Evolutionary conservation across 1,140 invertebrate genomes (phyloP).

Genomic region (Trichoplusia ni): DNA sequence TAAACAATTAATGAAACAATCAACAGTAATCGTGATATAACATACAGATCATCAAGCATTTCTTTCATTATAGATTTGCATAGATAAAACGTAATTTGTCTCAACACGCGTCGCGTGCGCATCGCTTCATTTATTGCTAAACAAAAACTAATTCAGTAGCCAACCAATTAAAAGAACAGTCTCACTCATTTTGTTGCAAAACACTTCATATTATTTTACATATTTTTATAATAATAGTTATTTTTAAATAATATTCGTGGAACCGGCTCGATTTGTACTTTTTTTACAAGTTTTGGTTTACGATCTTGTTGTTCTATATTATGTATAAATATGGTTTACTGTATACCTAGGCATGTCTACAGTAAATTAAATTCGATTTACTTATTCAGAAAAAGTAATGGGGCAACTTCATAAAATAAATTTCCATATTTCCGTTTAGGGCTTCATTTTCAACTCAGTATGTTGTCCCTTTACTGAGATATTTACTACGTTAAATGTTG

Average conservation of each 20-base stretch:
- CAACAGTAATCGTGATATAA: too few species aligned
- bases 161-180: not conserved
- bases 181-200: not conserved
- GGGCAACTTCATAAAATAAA: not conserved
- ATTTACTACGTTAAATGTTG: not conserved
- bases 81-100: not conserved
- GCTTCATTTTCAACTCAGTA: not conserved
- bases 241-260: too few species aligned
- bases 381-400: too few species aligned
- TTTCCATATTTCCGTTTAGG: not conserved
- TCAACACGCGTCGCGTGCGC: constrained; percentile 1
- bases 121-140: constrained; percentile 1
- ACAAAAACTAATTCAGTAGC: not conserved
- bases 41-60: too few species aligned
- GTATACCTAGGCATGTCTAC: too few species aligned
- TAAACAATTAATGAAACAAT: too few species aligned
- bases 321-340: too few species aligned
- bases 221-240: too few species aligned
- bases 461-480: not conserved
- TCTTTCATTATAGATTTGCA: not conserved
- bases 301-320: too few species aligned
- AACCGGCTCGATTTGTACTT: too few species aligned
- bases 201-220: not conserved
- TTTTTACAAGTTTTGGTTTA: too few species aligned
- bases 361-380: too few species aligned